Evolutionary conservation across 2,797 vertebrate species (phyloP), one percentile per base, ranked within the genome.

Genomic region (Aplochiton taeniatus): DNA sequence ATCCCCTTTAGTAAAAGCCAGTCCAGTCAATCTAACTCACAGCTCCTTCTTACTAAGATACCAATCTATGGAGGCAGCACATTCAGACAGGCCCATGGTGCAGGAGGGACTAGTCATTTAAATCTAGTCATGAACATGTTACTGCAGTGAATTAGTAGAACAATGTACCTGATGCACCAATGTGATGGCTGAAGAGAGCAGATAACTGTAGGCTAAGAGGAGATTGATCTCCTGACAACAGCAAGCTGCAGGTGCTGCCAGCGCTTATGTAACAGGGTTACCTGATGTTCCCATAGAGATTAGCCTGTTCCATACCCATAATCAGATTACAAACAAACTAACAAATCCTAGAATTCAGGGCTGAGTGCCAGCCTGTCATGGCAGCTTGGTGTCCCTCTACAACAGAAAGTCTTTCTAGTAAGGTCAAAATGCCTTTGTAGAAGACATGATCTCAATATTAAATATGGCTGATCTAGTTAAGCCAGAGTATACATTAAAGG

Each of bases 191-290:
- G 9, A 50, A 48, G 11, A 19, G 11, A 43, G 18, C 44, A 61
- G 51, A 50, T 16, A n/a, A 14, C 56, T 47, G 43, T 9, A 56
- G 57, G 19, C 43, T 14, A 46, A 62, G 55, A 46, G 48, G 31
- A 65, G 58, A 49, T 50, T 73, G 78, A 82, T 74, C 74, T 79
- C 45, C 17, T 46, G 55, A 65, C 58, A 61, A 65, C 12, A 31
- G 52, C 50, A 56, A 51, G 49, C 56, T 13, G n/a, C 5, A 49
- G 53, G 44, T 65, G 59, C 74, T 79, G 79, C 81, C 75, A 85
- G 48, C 71, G 18, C 63, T 92, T 91, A 90, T 63, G 78, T 73
- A 93, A 92, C 6, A 2, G 64, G 8, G 42, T 90, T 84, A 87
- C 20, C 56, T 49, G 57, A 85, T 89, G 87, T 89, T 82, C 87